A percentile compares a stretch with the other conserved stretches of the same genome.
Conservation (phyloP, 2,113 vertebrate genomes). For the Garra rufa region DNA sequence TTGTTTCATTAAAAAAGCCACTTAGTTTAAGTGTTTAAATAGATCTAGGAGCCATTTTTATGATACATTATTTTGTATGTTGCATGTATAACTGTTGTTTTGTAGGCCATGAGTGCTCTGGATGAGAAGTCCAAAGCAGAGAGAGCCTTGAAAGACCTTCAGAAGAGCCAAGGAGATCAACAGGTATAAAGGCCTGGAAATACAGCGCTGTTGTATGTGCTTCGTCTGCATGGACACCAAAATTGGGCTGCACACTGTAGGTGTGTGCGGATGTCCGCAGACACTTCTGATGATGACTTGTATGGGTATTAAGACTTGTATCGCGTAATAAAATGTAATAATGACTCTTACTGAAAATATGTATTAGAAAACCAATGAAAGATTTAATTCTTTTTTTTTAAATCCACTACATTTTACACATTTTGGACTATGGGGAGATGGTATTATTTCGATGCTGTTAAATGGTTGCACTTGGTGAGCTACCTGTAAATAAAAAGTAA, state of each 20-base stretch:
- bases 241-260: neutral
- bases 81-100: conserved; percentile 12
- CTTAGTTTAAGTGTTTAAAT: neutral
- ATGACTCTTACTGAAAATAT: too few relatives aligned
- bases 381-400: too few relatives aligned
- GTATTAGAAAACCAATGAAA: too few relatives aligned
- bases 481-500: too few relatives aligned
- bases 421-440: too few relatives aligned
- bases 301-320: too few relatives aligned
- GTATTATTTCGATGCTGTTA: too few relatives aligned
- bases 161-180: conserved; percentile 81
- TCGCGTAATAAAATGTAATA: too few relatives aligned
- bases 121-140: conserved; percentile 88
- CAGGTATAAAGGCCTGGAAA: conserved; percentile 74
- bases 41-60: neutral
- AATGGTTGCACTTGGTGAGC: too few relatives aligned
- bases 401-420: too few relatives aligned
- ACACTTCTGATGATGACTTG: neutral
- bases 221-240: neutral
- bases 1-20: neutral
- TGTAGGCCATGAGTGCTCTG: conserved; percentile 84
- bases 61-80: neutral
- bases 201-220: neutral
- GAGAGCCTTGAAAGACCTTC: conserved; percentile 82
- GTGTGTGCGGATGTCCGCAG: neutral